These are phyloP conservation scores for Galaxea fascicularis DNA, from an alignment of 92 coral and sea anemone genomes.

Conservation along the genomic window DNA sequence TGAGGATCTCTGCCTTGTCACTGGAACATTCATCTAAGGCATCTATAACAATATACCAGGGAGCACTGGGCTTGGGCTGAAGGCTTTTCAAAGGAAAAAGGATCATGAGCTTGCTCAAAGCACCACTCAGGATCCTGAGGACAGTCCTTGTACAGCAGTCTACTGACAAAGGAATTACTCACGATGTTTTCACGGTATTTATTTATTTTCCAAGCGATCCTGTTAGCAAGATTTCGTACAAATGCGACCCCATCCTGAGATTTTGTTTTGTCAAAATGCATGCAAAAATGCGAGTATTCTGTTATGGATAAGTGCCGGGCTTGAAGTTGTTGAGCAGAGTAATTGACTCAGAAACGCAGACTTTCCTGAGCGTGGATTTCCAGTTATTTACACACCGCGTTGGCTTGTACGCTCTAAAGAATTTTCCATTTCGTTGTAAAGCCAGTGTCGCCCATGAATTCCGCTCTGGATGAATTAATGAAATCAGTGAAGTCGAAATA, in stretches of 20 bases:
- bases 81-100: conserved; percentile 73
- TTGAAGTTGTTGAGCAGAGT: conserved; percentile 87
- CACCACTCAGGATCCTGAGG: conserved; percentile 78
- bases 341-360: conserved; percentile 83
- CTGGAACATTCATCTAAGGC: conserved; percentile 87
- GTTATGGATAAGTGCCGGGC: conserved; percentile 74
- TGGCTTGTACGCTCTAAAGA: conserved; percentile 26
- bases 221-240: conserved; percentile 85
- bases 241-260: conserved; percentile 79
- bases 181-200: conserved; percentile 51
- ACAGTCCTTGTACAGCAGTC: conserved; percentile 68
- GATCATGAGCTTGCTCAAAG: conserved; percentile 80
- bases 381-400: conserved; percentile 65
- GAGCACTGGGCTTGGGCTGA: not conserved
- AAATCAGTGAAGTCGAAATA: conserved; percentile 60
- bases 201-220: conserved; percentile 67
- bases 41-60: conserved; percentile 75
- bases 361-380: conserved; percentile 82
- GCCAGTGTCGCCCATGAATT: conserved; percentile 78
- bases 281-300: conserved; percentile 88
- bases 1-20: conserved; percentile 59
- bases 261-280: conserved; percentile 71
- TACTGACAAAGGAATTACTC: conserved; percentile 57
- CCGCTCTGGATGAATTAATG: conserved; percentile 39
- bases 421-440: conserved; percentile 67